phyloP scores from a whole-genome alignment of 2,888 invertebrate genomes.

The Brachyptera risi region DNA sequence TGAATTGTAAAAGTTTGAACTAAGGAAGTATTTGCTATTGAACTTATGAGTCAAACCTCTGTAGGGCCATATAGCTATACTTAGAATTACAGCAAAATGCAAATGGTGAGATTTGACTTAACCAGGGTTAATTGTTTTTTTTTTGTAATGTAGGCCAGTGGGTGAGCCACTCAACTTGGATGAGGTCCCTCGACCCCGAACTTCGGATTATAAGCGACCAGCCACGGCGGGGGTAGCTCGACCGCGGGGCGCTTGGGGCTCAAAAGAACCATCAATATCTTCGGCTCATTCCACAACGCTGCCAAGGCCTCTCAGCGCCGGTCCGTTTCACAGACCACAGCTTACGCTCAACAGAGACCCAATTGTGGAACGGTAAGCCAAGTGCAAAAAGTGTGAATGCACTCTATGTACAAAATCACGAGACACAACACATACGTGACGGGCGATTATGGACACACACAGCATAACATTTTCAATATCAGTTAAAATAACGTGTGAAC shows the following conservation, averaged over 20 bases:
- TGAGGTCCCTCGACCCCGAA: constrained; percentile 28
- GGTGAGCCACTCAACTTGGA: constrained; percentile 24
- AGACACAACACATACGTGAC: constrained; percentile 17
- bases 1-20: too few species aligned
- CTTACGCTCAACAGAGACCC: constrained; percentile 37
- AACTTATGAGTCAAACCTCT: too few species aligned
- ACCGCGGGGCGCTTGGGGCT: constrained; percentile 30
- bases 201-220: constrained; percentile 26
- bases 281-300: constrained; percentile 28
- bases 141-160: constrained; percentile 23
- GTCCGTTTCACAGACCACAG: constrained; percentile 55
- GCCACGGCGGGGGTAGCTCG: constrained; percentile 26
- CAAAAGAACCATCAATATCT: constrained; percentile 20
- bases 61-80: too few species aligned
- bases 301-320: constrained; percentile 60
- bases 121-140: neutral
- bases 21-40: too few species aligned
- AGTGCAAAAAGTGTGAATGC: too few species aligned
- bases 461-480: too few species aligned
- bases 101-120: too few species aligned
- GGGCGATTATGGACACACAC: neutral
- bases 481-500: too few species aligned
- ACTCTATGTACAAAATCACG: constrained; percentile 38
- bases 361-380: neutral
- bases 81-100: too few species aligned